Conservation (phyloP, 2,888 invertebrate genomes). For the Dryadula phaetusa region DNA sequence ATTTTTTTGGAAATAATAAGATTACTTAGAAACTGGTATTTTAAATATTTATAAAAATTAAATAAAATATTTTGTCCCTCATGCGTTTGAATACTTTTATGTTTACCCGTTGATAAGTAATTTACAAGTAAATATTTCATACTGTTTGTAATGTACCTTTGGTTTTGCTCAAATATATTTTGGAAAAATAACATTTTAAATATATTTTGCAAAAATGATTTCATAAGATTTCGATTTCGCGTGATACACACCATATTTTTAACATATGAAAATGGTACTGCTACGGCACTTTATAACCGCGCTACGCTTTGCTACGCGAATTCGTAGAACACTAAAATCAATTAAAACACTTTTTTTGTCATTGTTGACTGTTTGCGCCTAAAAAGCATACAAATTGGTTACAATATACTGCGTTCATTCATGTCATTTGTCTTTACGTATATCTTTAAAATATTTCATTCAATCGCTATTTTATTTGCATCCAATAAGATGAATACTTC, state of each 20-base stretch:
- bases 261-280: conserved; percentile 37
- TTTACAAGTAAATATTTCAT: too few relatives aligned
- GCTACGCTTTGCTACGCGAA: conserved; percentile 30
- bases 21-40: too few relatives aligned
- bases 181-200: neutral
- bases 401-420: conserved; percentile 21
- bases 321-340: conserved; percentile 35
- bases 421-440: neutral
- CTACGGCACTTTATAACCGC: conserved; percentile 36
- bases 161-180: neutral
- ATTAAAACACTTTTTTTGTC: conserved; percentile 15
- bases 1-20: too few relatives aligned
- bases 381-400: conserved; percentile 1
- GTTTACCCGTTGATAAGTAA: neutral
- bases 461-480: neutral
- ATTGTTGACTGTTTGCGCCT: conserved; percentile 4
- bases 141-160: neutral
- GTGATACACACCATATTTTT: conserved; percentile 39
- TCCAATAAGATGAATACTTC: neutral
- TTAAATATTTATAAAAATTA: too few relatives aligned
- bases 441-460: conserved; percentile 3
- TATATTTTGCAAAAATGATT: neutral
- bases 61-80: too few relatives aligned
- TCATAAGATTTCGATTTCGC: conserved; percentile 30
- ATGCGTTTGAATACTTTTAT: neutral